Base-by-base conservation (phyloP, 2,113 vertebrate species). In the Cavia porcellus region DNA sequence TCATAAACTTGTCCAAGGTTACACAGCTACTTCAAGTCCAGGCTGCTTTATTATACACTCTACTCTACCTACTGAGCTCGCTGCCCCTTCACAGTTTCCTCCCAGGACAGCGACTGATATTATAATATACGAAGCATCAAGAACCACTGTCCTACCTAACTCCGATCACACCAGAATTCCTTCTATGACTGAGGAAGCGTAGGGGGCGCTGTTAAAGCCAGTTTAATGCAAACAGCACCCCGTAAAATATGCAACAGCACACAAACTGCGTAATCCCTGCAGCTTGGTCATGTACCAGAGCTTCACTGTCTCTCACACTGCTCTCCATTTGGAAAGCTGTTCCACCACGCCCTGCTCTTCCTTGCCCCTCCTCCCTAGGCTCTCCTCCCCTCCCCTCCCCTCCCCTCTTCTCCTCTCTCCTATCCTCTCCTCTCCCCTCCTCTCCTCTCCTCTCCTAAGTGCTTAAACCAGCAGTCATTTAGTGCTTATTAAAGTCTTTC, bases 121-220 rank as follows among this genome's bases (percentile, higher is more conserved):
- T 80, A 62, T 12, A 82, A 52, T 1, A 52, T 7, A 83, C 52
- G 35, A 75, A 89, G 50, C 28, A 4, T 61, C 17, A 57, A 50
- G 7, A 95, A 55, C 14, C 93, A 92, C n/a, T 62, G 13, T 50
- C 50, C 70, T 28, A 38, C 32, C 15, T 42, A 93, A 84, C 68
- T 86, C 20, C 5, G 74, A 12, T 59, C 77, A 80, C 19, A 28
- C 47, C 80, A 50, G 68, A 92, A 79, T 61, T 83, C 42, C 42
- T 59, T 30, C 12, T 50, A 59, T 30, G 38, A 5, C 24, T 3
- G 6, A 20, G 4, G 24, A 15, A 30, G 11, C 42, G 0, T 13
- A 62, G 28, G 9, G 74, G 59, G 25, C 22, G 45, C 7, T 22
- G 62, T 30, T 45, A 50, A 25, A 32, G 2, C 0, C 3, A 30